Evolutionary conservation across 37 sponge, comb jelly and placozoan genomes (phyloP).

Genomic region (Haliclona indistincta): DNA sequence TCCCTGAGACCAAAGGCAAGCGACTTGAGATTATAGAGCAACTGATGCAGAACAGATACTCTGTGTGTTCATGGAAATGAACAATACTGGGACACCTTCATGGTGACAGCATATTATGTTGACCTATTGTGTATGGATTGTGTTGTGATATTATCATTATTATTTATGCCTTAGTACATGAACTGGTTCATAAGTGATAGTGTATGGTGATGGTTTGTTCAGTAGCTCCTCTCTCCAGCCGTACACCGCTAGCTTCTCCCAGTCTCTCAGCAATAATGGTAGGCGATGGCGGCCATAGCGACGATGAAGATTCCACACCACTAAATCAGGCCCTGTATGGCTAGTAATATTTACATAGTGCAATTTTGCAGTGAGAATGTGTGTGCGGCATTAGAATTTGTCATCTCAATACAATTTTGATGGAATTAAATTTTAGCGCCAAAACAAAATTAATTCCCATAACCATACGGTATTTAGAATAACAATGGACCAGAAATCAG

Average conservation of each 20-base stretch:
- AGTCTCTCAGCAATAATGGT: conserved; percentile 50
- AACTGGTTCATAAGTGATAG: conserved; percentile 73
- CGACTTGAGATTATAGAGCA: conserved; percentile 84
- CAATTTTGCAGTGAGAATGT: background rate
- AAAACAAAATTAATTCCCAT: no score
- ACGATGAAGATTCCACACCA: conserved; percentile 86
- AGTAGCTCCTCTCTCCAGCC: conserved; percentile 71
- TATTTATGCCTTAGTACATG: conserved; percentile 38
- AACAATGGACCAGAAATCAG: no score
- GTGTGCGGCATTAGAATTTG: background rate
- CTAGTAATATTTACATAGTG: background rate
- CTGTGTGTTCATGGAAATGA: background rate
- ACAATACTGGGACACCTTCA: no score
- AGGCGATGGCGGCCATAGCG: conserved; percentile 74
- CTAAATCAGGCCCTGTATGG: conserved; percentile 67
- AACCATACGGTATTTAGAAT: no score
- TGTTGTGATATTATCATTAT: conserved; percentile 2
- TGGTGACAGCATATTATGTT: no score
- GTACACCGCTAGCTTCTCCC: conserved; percentile 53
- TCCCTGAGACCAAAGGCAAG: conserved; percentile 90
- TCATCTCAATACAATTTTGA: background rate
- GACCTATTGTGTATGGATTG: no score
- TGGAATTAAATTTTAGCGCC: background rate
- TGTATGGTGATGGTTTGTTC: conserved; percentile 39
- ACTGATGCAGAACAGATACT: conserved; percentile 23